Base-by-base conservation (phyloP, 2,113 vertebrate genomes). In the Melanocharis versteri region DNA sequence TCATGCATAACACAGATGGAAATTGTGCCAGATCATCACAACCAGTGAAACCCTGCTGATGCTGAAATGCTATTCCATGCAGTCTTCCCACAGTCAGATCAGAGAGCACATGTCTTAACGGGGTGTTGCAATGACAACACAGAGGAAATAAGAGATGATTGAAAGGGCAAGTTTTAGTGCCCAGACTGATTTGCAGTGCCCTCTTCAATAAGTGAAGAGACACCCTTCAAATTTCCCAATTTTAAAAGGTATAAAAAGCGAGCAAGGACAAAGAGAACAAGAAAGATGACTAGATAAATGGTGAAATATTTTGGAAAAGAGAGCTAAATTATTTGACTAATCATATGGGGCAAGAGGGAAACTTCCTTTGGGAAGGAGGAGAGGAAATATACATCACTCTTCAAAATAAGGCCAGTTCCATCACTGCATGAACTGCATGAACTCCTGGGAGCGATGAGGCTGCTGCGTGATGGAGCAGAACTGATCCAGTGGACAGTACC, bases 81-180 rank as follows among this genome's bases (percentile, higher is more conserved):
- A 86, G n/a, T 15, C 45, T 73, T 71, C 12, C 71, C 40, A 44
- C 37, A 33, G 15, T 4, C 2, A 0, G 58, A 90, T 22, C 44
- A 65, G 76, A 81, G 47, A 53, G 23, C 13, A 16, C 14, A 22
- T 0, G 0, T 30, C 5, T 8, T 9, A 78, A 66, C 0, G 0
- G 39, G 56, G 44, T 13, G 44, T 24, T 58, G 35, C 48, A 87
- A 17, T 12, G 21, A 50, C 76, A 69, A 40, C 4, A 4, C 13
- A 50, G 20, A 45, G 79, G 19, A 45, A 76, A 4, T 9, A 26
- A 85, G 40, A 76, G 40, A 33, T 16, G 23, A 87, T 44, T 2
- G 0, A 61, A 81, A 70, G 8, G 13, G 22, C 11, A 20, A 60
- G 31, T 40, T 78, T 80, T 16, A 48, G 27, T 50, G 30, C 40